Evolutionary conservation across 2,888 invertebrate genomes (phyloP), one percentile per base, ranked within the genome.

Genomic region (Augiades crinisus): DNA sequence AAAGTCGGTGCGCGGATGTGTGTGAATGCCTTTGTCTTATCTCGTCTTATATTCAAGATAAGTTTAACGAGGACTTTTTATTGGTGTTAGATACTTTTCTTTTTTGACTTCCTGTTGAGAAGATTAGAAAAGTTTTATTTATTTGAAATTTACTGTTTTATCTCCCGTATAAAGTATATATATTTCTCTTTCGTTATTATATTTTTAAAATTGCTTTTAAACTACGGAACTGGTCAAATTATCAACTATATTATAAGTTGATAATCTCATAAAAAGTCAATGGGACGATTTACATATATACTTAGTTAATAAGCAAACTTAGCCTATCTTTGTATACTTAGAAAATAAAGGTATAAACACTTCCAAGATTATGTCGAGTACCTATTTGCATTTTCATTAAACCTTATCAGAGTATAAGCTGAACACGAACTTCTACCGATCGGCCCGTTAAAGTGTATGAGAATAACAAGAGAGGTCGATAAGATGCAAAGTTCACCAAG

Each of bases 401-500:
- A 27, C 12, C 10, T 27, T 46, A 34, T 24, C 30, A 12, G 12
- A 24, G 36, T 10, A 36, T 34, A 38, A 47, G 21, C 21, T 14
- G 31, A 30, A 31, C 37, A 12, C 38, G 17, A 38, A 27, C 17
- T 17, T 12, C 24, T 30, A 38, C 1, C 21, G 7, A 38, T 31
- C 31, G 38, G 24, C 30, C 21, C 14, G 14, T 31, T 38, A 47
- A 47, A 38, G 21, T 53, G 38, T 43, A 45, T 27, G 24, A 21
- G 6, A n/a, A 19, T n/a, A 47, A 47, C 30, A 12, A 47, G 40
- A 10, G 10, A n/a, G 19, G n/a, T 33, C 27, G 2, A 31, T 14
- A 34, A 31, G 31, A 49, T 24, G 16, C 8, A 33, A 49, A 13
- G 56, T 53, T 58, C 53, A 59, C 49, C 54, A 50, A 55, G 55